Evolutionary conservation across 2,113 vertebrate genomes (phyloP).

Genomic region (Quiscalus mexicanus): DNA sequence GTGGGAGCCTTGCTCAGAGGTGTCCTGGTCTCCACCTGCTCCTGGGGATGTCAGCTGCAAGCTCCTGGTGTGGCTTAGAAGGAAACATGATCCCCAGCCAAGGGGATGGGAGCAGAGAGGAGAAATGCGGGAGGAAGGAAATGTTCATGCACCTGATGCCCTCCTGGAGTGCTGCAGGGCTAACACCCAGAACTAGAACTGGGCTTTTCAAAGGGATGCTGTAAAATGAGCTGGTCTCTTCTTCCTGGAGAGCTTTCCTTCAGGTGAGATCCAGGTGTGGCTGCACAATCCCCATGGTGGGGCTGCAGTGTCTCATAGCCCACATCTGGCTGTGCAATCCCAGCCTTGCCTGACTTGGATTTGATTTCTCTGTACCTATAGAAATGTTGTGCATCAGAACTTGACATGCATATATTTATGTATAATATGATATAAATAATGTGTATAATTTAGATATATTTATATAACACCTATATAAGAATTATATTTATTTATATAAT

Average conservation of each 20-base stretch:
- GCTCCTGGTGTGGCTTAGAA: neutral
- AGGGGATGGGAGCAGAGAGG: neutral
- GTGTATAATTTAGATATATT: no score
- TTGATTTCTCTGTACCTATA: neutral
- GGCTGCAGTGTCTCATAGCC: neutral
- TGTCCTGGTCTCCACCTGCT: neutral
- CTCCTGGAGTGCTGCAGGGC: neutral
- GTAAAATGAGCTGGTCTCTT: neutral
- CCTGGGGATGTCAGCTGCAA: neutral
- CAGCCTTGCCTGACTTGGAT: neutral
- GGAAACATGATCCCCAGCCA: neutral
- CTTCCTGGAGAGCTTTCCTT: neutral
- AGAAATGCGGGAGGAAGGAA: neutral
- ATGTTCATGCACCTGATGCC: neutral
- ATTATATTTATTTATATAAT: no score
- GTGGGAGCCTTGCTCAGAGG: neutral
- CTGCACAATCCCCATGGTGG: neutral
- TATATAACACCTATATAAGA: no score
- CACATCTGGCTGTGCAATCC: neutral
- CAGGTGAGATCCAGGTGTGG: fast-evolving
- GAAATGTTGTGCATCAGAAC: neutral
- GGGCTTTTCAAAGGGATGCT: neutral
- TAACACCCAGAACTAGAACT: neutral
- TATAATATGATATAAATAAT: no score
- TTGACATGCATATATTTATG: no score